Evolutionary conservation across 2,888 invertebrate species (phyloP).

Genomic region (Phymatocera aterrima): DNA sequence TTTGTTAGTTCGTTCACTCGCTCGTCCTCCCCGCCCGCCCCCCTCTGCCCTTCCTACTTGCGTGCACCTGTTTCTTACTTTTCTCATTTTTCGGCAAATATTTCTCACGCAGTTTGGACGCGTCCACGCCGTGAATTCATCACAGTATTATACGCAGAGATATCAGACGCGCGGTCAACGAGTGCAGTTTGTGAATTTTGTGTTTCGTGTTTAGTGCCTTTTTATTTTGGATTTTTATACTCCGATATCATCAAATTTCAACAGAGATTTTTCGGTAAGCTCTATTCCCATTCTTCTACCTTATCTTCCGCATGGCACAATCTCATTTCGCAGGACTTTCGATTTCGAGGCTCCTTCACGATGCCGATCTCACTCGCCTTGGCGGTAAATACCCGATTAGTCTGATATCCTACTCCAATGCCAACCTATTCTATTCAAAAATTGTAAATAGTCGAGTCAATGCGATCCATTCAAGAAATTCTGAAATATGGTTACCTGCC

Average conservation of each 20-base stretch:
- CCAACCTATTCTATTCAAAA: no score
- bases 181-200: constrained; percentile 46
- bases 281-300: background rate
- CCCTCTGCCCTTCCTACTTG: background rate
- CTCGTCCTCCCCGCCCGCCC: constrained; percentile 37
- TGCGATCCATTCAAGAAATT: no score
- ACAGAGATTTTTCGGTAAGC: background rate
- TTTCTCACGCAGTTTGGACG: background rate
- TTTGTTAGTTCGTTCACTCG: constrained; percentile 48
- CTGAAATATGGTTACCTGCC: background rate
- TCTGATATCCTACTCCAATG: no score
- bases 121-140: no score
- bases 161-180: background rate
- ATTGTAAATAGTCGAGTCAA: no score
- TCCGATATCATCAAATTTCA: background rate
- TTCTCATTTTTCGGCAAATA: background rate
- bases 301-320: background rate
- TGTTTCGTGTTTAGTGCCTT: constrained; percentile 49
- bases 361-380: no score
- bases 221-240: constrained; percentile 49
- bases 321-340: no score
- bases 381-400: no score
- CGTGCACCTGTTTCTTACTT: constrained; percentile 10
- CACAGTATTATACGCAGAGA: background rate
- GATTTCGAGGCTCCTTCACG: no score